Base-by-base conservation (phyloP, 1,140 invertebrate species). In the Atta texana region DNA sequence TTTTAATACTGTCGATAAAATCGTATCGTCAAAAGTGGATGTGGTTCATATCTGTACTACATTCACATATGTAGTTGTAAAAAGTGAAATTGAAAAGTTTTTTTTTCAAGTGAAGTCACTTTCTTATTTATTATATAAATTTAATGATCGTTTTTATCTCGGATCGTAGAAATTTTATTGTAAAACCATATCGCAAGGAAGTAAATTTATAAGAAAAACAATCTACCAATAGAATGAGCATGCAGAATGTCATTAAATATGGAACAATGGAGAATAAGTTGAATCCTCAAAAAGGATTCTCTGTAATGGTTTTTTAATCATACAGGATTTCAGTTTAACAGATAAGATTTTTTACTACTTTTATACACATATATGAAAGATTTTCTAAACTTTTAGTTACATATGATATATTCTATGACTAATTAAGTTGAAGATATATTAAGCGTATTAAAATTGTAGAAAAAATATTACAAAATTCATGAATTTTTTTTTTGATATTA, bases 171-270 rank as follows among this genome's bases (percentile, higher is more conserved):
- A 88, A 89, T 21, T 92, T 95, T 16, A 69, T 93, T 10, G 89
- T 96, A n/a, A 77, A 94, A 90, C 94, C 94, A 7, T 86, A 89
- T 92, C 88, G 90, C 64, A 93, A 94, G 93, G 92, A 94, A 78
- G 89, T 66, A 44, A 78, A 68, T 59, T 53, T 69, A 63, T 89
- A 92, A 68, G 89, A 90, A 10, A 94, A 94, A 86, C 88, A 87
- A 72, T 87, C 91, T 71, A 90, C 88, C 24, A 90, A 93, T 61
- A 77, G 34, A 34, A 77, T 78, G 4, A 93, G 93, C 21, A 85
- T 94, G 66, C 96, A 96, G 91, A 95, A 96, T 77, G 92, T 96
- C 1, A 90, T 91, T 96, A 61, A 95, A 91, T 53, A 93, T 95
- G 90, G 87, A 95, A 7, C 92, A 96, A n/a, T 96, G 96, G 96